Conservation (phyloP, 2,797 vertebrate species). For the Etheostoma nigrum region DNA sequence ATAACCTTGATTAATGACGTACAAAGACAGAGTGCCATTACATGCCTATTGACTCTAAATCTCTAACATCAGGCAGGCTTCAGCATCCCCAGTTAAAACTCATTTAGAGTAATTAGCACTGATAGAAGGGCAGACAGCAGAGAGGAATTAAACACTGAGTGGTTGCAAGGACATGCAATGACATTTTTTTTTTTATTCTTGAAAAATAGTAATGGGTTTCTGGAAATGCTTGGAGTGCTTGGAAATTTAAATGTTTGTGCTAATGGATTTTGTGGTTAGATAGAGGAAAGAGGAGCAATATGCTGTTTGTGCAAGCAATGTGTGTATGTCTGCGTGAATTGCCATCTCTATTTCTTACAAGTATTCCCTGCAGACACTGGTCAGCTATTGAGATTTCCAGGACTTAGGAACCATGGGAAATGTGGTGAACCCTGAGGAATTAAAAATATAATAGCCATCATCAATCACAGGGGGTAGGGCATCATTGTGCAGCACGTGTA, state of each 20-base stretch:
- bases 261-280: slow-evolving; percentile 61
- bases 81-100: slow-evolving; percentile 78
- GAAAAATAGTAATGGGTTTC: slow-evolving; percentile 55
- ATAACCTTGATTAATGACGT: slow-evolving; percentile 82
- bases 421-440: slow-evolving; percentile 45
- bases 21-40: slow-evolving; percentile 78
- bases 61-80: slow-evolving; percentile 79
- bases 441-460: slow-evolving; percentile 57
- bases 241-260: slow-evolving; percentile 55
- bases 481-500: slow-evolving; percentile 21
- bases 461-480: slow-evolving; percentile 57
- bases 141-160: slow-evolving; percentile 58
- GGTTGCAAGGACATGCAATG: slow-evolving; percentile 75
- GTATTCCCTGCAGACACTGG: slow-evolving; percentile 44
- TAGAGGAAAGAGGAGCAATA: slow-evolving; percentile 31
- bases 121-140: slow-evolving; percentile 71
- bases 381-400: slow-evolving; percentile 42
- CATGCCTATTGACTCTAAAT: slow-evolving; percentile 80
- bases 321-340: slow-evolving; percentile 1
- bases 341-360: slow-evolving; percentile 29
- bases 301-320: slow-evolving; percentile 19
- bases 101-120: slow-evolving; percentile 80
- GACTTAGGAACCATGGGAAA: slow-evolving; percentile 41
- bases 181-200: slow-evolving; percentile 57
- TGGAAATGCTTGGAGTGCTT: slow-evolving; percentile 52